Evolutionary conservation across 2,888 invertebrate species (phyloP).

Genomic region (Agrotis exclamationis): DNA sequence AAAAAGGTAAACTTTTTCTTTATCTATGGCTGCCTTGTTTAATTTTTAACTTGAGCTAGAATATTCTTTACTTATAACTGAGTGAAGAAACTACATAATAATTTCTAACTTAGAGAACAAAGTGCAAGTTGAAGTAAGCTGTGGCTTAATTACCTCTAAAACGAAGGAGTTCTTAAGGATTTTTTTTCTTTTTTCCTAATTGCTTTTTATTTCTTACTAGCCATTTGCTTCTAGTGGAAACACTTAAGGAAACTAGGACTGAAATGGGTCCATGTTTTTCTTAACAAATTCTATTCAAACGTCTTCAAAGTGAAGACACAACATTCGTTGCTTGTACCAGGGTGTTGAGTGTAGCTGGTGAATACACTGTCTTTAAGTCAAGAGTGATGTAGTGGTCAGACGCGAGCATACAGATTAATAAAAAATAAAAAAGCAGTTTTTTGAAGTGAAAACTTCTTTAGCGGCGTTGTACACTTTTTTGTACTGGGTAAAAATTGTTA

Average conservation of each 20-base stretch:
- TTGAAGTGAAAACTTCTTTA: too few relatives aligned
- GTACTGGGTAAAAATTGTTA: too few relatives aligned
- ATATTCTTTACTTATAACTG: slow-evolving; percentile 6
- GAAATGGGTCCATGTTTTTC: background rate
- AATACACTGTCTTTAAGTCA: too few relatives aligned
- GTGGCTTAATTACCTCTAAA: slow-evolving; percentile 20
- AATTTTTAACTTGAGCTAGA: slow-evolving; percentile 20
- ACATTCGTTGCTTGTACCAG: too few relatives aligned
- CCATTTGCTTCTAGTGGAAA: slow-evolving; percentile 3
- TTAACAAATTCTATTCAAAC: background rate
- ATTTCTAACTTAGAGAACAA: slow-evolving; percentile 18
- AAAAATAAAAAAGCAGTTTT: too few relatives aligned
- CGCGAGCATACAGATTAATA: too few relatives aligned
- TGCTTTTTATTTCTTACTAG: slow-evolving; percentile 23
- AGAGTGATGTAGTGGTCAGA: too few relatives aligned
- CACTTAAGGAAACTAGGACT: slow-evolving; percentile 9
- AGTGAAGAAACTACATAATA: slow-evolving; percentile 7
- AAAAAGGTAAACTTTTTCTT: slow-evolving; percentile 23
- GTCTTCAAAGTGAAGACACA: too few relatives aligned
- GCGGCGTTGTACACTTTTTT: too few relatives aligned
- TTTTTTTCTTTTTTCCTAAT: slow-evolving; percentile 7
- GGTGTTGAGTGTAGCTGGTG: too few relatives aligned
- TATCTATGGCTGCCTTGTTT: background rate
- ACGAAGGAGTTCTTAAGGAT: background rate
- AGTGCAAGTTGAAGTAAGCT: slow-evolving; percentile 12